Conservation (phyloP, 2,888 invertebrate genomes). For the Desoria tigrina region DNA sequence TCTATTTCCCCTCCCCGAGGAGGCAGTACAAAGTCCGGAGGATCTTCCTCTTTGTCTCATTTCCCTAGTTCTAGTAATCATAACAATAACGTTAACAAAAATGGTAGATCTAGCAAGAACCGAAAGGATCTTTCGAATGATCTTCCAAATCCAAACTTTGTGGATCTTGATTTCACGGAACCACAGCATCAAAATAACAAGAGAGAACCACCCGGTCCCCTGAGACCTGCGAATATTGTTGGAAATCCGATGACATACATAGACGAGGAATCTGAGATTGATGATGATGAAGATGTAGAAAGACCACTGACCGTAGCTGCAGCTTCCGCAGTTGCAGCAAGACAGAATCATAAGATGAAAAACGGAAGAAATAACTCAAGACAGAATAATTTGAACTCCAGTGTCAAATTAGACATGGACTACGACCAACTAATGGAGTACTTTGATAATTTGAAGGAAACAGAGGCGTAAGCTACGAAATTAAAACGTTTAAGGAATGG, state of each 20-base stretch:
- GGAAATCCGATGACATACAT: conserved; percentile 84
- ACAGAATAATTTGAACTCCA: conserved; percentile 59
- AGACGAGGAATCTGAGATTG: conserved; percentile 55
- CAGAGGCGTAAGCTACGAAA: conserved; percentile 58
- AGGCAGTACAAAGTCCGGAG: conserved; percentile 24
- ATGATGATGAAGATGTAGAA: conserved; percentile 55
- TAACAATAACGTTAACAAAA: conserved; percentile 35
- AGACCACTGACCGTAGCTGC: conserved; percentile 55
- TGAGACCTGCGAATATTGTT: conserved; percentile 71
- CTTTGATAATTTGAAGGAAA: conserved; percentile 95
- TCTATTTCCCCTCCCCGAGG: conserved; percentile 31
- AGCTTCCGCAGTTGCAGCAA: conserved; percentile 49
- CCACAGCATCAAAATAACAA: conserved; percentile 31
- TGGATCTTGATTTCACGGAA: conserved; percentile 43
- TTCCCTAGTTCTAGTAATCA: conserved; percentile 54
- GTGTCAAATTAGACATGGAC: conserved; percentile 80
- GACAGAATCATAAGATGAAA: conserved; percentile 47
- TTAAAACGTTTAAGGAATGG: no score
- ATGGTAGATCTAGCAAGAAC: conserved; percentile 39
- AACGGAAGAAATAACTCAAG: conserved; percentile 66
- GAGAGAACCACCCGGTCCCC: not conserved
- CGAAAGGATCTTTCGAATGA: conserved; percentile 45
- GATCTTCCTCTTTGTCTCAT: conserved; percentile 55
- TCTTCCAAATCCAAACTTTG: conserved; percentile 52
- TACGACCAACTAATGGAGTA: conserved; percentile 98